A percentile compares a stretch with the other conserved stretches of the same genome.
phyloP scores from a whole-genome alignment of 2,888 invertebrate genomes.

The Cabera pusaria region DNA sequence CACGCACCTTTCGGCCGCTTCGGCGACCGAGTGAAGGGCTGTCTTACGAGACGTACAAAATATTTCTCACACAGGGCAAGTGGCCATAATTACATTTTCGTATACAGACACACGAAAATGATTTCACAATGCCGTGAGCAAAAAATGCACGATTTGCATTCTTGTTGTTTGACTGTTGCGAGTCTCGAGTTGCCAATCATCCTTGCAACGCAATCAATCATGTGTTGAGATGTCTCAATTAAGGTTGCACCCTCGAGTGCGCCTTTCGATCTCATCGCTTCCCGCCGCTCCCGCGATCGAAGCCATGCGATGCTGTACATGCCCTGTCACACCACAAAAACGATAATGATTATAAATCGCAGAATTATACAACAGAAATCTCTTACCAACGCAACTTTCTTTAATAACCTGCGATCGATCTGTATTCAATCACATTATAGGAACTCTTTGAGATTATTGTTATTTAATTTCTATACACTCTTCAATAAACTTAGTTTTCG shows the following conservation, averaged over 20 bases:
- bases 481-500: conserved; percentile 4
- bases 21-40: conserved; percentile 68
- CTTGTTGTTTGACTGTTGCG: conserved; percentile 44
- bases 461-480: not conserved
- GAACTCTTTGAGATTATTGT: conserved; percentile 1
- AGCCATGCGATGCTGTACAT: conserved; percentile 40
- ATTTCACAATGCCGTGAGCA: conserved; percentile 42
- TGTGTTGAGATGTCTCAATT: conserved; percentile 75
- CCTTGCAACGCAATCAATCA: conserved; percentile 73
- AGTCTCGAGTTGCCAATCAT: conserved; percentile 69
- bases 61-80: conserved; percentile 67
- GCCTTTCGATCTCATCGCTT: conserved; percentile 22
- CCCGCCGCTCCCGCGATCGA: conserved; percentile 30
- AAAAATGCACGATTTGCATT: conserved; percentile 66
- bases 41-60: conserved; percentile 66
- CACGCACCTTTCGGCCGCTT: conserved; percentile 52
- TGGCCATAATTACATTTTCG: conserved; percentile 63
- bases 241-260: conserved; percentile 57
- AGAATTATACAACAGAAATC: conserved; percentile 65
- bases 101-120: conserved; percentile 50
- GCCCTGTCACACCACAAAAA: conserved; percentile 58
- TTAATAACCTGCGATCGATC: conserved; percentile 42
- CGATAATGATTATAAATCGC: conserved; percentile 77
- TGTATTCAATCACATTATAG: conserved; percentile 31
- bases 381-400: conserved; percentile 53